Percentiles rank a stretch among this genome's conserved stretches.
phyloP scores from a whole-genome alignment of 1,140 invertebrate species.

The Potamilus streckersoni region DNA sequence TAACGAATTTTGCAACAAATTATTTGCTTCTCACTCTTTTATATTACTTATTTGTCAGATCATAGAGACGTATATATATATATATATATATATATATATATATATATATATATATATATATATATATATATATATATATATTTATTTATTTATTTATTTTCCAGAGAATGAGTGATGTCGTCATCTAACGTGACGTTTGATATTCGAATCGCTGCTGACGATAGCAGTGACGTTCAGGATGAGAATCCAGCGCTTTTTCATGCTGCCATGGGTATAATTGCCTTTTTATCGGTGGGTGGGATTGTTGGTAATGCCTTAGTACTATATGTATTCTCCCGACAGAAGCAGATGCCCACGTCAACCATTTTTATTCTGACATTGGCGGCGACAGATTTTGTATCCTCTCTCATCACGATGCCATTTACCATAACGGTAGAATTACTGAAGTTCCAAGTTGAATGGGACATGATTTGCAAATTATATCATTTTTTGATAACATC shows the following conservation, averaged over 20 bases:
- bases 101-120: no score
- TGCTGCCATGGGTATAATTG: constrained; percentile 40
- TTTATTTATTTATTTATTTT: no score
- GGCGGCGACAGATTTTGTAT: constrained; percentile 55
- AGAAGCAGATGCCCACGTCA: constrained; percentile 56
- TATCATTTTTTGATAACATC: constrained; percentile 59
- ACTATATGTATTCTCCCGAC: constrained; percentile 58
- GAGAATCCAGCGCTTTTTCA: constrained; percentile 3
- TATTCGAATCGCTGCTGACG: no score
- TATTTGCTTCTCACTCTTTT: no score
- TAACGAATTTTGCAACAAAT: no score
- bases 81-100: no score
- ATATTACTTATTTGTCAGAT: no score
- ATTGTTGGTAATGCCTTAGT: constrained; percentile 61
- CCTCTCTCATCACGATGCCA: constrained; percentile 56
- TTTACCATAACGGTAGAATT: constrained; percentile 55
- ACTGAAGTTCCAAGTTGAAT: constrained; percentile 33
- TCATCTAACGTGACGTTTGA: no score
- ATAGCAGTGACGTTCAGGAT: no score
- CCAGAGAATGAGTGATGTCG: no score
- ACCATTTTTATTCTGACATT: constrained; percentile 61
- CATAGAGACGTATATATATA: no score
- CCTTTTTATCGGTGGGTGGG: constrained; percentile 51
- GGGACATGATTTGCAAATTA: constrained; percentile 55
- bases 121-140: no score